A percentile compares a stretch with the other conserved stretches of the same genome.
Conservation (phyloP, 2,797 vertebrate genomes). For the Liasis olivaceus region DNA sequence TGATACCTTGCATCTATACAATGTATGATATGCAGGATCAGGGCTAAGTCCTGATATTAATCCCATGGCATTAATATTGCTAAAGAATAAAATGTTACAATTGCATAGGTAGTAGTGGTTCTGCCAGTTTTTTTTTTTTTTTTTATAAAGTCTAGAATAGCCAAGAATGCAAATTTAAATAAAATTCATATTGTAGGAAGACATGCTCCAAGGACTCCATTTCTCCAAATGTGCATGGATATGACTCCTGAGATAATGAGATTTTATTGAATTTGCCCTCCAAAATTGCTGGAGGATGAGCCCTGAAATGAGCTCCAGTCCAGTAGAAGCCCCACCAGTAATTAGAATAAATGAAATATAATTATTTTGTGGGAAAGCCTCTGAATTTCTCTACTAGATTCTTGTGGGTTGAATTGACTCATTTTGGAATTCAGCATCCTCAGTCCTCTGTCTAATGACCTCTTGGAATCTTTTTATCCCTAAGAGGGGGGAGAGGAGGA, state of each 20-base stretch:
- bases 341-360: not conserved
- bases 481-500: not conserved
- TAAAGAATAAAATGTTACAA: not conserved
- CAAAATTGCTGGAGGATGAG: not conserved
- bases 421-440: not conserved
- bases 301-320: not conserved
- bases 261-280: not conserved
- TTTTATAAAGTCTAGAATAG: not conserved
- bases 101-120: not conserved
- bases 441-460: not conserved
- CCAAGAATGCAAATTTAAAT: not conserved
- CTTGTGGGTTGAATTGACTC: not conserved
- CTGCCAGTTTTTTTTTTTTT: not conserved
- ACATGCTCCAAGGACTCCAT: not conserved
- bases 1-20: not conserved
- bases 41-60: not conserved
- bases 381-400: not conserved
- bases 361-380: not conserved
- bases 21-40: not conserved
- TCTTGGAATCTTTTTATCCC: not conserved
- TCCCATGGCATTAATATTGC: not conserved
- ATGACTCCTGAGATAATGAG: not conserved
- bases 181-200: not conserved
- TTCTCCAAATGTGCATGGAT: not conserved
- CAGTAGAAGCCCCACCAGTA: not conserved